Evolutionary conservation across 2,888 invertebrate genomes (phyloP), one percentile per base, ranked within the genome.

Genomic region (Yponomeuta evonymella): DNA sequence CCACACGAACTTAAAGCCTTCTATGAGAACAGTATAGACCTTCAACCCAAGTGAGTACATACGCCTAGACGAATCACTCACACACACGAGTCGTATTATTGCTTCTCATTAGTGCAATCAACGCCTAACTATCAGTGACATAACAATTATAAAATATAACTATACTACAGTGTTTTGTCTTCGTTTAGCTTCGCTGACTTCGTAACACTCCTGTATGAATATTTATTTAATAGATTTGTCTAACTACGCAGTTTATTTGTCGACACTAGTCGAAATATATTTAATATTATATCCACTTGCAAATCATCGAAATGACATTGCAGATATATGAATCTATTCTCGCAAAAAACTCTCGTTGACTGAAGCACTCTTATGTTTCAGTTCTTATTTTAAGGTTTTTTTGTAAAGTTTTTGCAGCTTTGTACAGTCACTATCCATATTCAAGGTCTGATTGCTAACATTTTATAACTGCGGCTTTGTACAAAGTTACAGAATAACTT

Each of bases 1-100:
- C 99, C 99, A 15, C 98, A 98, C 85, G 98, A 98, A 78, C 94
- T 99, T 73, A 99, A 99, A 89, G 96, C 96, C 78, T 98, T 97
- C 90, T 99, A 99, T 85, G 99, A 99, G 88, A 97, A 97, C 88
- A 98, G 98, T 88, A 95, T 95, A 71, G 97, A 97, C 89, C 93
- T 98, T 77, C 95, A 96, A 75, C 98, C 98, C 79, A 97, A 96
- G 97, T 97, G 92, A 93, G 95, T 93, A 73, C 64, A 65, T 58
- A 58, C 51, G 51, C 51, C 51, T 12, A 15, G 51, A 58, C 15
- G 51, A 15, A 58, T 15, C 51, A 15, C 51, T 15, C 51, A 58
- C 51, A 15, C 51, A 58, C 51, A 15, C 4, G 51, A 58, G 3
- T 58, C 51, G 15, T 58, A 33, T 65, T 65, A 12, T 65, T 65